Conservation (phyloP, 1,140 invertebrate genomes). For the Zaprionus lachaisei region DNA sequence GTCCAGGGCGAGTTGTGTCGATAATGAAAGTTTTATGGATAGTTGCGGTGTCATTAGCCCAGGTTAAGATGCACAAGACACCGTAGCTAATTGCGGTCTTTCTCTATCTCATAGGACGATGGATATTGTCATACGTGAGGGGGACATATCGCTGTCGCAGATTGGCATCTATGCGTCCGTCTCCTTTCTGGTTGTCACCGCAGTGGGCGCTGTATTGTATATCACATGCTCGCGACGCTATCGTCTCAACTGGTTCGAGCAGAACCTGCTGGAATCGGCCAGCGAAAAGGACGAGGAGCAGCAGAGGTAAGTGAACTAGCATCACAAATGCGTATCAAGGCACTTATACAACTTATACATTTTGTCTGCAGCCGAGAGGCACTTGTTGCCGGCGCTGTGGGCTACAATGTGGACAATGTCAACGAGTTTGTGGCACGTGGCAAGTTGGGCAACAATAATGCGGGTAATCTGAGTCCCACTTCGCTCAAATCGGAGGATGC, state of each 20-base stretch:
- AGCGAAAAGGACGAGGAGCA: slow-evolving; percentile 81
- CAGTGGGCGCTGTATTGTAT: slow-evolving; percentile 84
- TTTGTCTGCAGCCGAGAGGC: slow-evolving; percentile 81
- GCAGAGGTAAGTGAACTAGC: slow-evolving; percentile 62
- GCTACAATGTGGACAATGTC: slow-evolving; percentile 83
- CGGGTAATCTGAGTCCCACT: slow-evolving; percentile 80
- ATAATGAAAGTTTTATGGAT: slow-evolving; percentile 73
- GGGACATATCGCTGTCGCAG: slow-evolving; percentile 80
- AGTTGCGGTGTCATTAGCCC: slow-evolving; percentile 56
- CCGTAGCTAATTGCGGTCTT: slow-evolving; percentile 31
- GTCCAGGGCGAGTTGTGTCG: slow-evolving; percentile 21
- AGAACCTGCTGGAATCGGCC: slow-evolving; percentile 85
- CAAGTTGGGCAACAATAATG: slow-evolving; percentile 52
- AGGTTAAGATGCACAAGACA: slow-evolving; percentile 24
- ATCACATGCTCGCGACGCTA: slow-evolving; percentile 85
- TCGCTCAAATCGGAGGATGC: slow-evolving; percentile 79
- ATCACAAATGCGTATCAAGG: neutral
- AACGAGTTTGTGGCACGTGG: slow-evolving; percentile 74
- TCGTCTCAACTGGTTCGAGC: slow-evolving; percentile 86
- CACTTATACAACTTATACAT: neutral
- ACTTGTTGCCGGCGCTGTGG: slow-evolving; percentile 78
- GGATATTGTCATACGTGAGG: slow-evolving; percentile 81
- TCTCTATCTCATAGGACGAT: slow-evolving; percentile 37
- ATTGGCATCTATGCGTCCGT: slow-evolving; percentile 80
- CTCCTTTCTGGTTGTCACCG: slow-evolving; percentile 78